Evolutionary conservation across 2,888 invertebrate genomes (phyloP).

Genomic region (Ophraella communa): DNA sequence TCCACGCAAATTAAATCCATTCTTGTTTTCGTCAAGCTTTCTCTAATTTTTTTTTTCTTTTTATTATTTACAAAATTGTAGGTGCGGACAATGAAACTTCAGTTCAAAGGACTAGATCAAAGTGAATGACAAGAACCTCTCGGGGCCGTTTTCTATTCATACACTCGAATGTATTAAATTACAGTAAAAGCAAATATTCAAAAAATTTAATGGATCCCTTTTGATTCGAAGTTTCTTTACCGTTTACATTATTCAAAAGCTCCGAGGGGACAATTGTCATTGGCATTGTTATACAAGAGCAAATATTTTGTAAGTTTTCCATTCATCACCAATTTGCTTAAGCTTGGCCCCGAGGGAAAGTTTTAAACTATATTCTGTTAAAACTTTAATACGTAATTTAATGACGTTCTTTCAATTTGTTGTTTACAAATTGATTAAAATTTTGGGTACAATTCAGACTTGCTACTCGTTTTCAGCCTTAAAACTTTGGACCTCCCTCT

Average conservation of each 20-base stretch:
- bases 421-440: too few relatives aligned
- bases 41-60: neutral
- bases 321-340: too few relatives aligned
- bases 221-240: neutral
- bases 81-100: neutral
- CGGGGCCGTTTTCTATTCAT: neutral
- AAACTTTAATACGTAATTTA: too few relatives aligned
- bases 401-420: too few relatives aligned
- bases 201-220: constrained; percentile 1
- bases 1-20: neutral
- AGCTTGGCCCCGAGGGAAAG: too few relatives aligned
- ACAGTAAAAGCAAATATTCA: constrained; percentile 1
- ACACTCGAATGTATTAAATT: constrained; percentile 4
- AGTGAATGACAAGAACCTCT: neutral
- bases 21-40: neutral
- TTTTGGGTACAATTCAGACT: too few relatives aligned
- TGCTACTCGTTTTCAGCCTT: too few relatives aligned
- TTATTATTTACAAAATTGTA: neutral
- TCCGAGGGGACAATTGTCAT: neutral
- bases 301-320: too few relatives aligned
- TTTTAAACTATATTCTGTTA: too few relatives aligned
- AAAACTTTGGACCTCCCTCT: too few relatives aligned
- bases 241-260: neutral
- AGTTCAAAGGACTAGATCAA: constrained; percentile 6
- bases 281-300: neutral